These are phyloP conservation scores for Ctenochaetus hawaiiensis DNA, from an alignment of 2,797 vertebrate genomes.

Conservation along the genomic window DNA sequence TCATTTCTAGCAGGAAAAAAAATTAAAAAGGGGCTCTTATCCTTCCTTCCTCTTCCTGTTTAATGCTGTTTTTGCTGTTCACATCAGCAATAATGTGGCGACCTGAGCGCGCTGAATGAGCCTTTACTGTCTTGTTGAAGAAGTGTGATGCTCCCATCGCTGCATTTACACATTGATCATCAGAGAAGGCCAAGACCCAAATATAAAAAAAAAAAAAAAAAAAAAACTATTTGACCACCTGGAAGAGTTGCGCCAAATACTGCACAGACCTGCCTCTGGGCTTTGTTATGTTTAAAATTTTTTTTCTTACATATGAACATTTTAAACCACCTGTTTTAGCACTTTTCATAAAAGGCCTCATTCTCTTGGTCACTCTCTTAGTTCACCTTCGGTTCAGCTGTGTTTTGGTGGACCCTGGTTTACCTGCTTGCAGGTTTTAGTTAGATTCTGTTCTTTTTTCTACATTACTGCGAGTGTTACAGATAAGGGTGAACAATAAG, in stretches of 20 bases:
- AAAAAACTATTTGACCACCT: not conserved
- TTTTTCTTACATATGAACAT: not conserved
- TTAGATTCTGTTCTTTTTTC: not conserved
- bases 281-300: slow-evolving; percentile 1
- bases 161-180: slow-evolving; percentile 25
- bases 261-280: slow-evolving; percentile 35
- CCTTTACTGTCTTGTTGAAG: slow-evolving; percentile 22
- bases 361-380: not conserved
- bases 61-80: slow-evolving; percentile 26
- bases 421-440: not conserved
- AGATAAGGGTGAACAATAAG: not conserved
- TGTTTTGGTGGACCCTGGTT: not conserved
- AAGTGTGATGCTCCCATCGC: slow-evolving; percentile 17
- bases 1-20: slow-evolving; percentile 25
- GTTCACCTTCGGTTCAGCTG: not conserved
- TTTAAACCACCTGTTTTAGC: not conserved
- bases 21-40: not conserved
- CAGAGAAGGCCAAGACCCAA: slow-evolving; percentile 14
- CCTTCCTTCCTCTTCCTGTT: slow-evolving; percentile 7
- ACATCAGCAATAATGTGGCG: slow-evolving; percentile 45
- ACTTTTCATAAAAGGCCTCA: not conserved
- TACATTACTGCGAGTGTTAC: slow-evolving; percentile 15
- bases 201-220: slow-evolving; percentile 7
- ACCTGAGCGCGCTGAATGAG: slow-evolving; percentile 20
- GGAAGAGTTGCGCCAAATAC: slow-evolving; percentile 47